Base-by-base conservation (phyloP, 2,113 vertebrate genomes). In the Triplophysa dalaica region DNA sequence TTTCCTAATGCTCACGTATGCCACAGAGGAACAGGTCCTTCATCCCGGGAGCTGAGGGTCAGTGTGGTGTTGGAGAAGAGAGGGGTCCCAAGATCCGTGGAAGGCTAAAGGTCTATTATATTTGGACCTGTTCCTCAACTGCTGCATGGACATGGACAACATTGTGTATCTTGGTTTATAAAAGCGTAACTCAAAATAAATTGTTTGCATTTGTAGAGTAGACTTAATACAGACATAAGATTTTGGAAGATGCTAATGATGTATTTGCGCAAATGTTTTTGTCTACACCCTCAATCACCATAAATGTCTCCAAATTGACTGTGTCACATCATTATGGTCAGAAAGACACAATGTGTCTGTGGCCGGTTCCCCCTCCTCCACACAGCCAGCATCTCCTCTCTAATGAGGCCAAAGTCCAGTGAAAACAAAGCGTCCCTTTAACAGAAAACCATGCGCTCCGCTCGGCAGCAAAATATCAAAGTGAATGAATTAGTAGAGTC, bases 401-500 rank as follows among this genome's bases (percentile, higher is more conserved):
- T 91, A 93, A 93, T 91, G 91, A 93, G 92, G 91, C 89, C 88
- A 91, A 87, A 87, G 80, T 78, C 80, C 86, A 67, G 61, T 84
- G 84, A 89, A 91, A 89, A 95, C 94, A 96, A 95, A 94, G 89
- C 93, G 90, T 86, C 89, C 87, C 86, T 94, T 95, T 92, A 88
- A 87, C 91, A 90, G 91, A 91, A 90, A 94, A 92, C 94, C 91
- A 94, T 83, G 70, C 90, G 90, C 93, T 95, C 90, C 91, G 91
- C 89, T 89, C 89, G 90, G 92, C 90, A 91, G 92, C 91, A 92
- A 95, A 94, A 92, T 89, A 91, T 91, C 93, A 92, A 93, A 93
- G 93, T 93, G 95, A 94, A 93, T 92, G 90, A 94, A 93, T 93
- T 93, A 94, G 90, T 92, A 91, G 90, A 94, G 93, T 93, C 94